Evolutionary conservation across 1,140 invertebrate species (phyloP), one percentile per base, ranked within the genome.

Genomic region (Zaprionus kolodkinae): DNA sequence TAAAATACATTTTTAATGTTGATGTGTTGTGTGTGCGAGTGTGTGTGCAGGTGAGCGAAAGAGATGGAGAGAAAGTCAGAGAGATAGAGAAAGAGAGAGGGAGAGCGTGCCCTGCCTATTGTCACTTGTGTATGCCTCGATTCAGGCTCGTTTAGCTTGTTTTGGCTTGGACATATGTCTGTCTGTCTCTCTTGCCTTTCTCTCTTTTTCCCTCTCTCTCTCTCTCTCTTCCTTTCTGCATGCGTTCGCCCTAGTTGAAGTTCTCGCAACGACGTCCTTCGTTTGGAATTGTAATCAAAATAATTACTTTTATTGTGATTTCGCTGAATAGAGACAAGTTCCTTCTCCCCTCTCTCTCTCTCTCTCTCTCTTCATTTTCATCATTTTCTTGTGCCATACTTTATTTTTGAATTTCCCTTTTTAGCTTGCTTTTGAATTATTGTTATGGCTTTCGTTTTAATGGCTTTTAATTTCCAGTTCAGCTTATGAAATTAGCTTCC

Each of bases 1-100:
- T 87, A 87, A 88, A 88, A 87, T 87, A 83, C 84, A 87, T 87
- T 83, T 87, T 87, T 88, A 83, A 87, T 87, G 83, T 77, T 87
- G 79, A 86, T 86, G 83, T 76, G 79, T 38, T 67, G 43, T 48
- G 67, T 70, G 36, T 38, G 62, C 71, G 60, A 36, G 45, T 43
- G 56, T 69, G 59, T 66, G 48, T 55, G 43, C 27, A 30, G 38
- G 38, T 40, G 38, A 25, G 48, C 38, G 62, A 21, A 21, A 12
- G 17, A 48, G 45, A 21, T 9, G 15, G 43, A 10, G 9, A 38
- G 21, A 33, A 15, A 59, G 33, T 30, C 21, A 60, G 10, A n/a
- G 15, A 40, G 6, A 27, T 6, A 10, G 6, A 15, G 13, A 6
- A n/a, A 40, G 52, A 30, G 6, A 5, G 36, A 54, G 40, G 17